Evolutionary conservation across 2,113 vertebrate species (phyloP), one percentile per base, ranked within the genome.

Genomic region (Oryzias curvinotus): DNA sequence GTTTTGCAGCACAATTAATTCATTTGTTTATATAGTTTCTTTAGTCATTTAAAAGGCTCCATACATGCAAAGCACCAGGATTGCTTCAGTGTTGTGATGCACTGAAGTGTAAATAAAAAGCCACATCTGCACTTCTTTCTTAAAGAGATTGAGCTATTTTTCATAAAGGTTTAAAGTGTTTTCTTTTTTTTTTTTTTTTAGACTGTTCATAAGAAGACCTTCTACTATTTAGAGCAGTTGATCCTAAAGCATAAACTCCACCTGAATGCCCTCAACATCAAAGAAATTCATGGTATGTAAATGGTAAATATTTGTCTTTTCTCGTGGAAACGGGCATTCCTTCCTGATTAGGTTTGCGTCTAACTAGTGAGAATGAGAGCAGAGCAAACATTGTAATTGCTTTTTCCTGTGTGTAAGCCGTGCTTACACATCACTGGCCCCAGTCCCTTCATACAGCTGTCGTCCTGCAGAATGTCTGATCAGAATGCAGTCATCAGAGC

Each of bases 141-240:
- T 13, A 17, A 17, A 13, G 28, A 12, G 18, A n/a, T 16, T 36
- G 26, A 7, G n/a, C 4, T 36, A 4, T 36, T 36, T 10, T 53
- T 30, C 51, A 17, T 3, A 25, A 25, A 19, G 14, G 28, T 54
- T 46, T 21, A 45, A 25, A 21, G n/a, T 53, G 16, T n/a, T 47
- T 3, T 19, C 1, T 2, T 19, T 51, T 13, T 65, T 8, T 56
- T 1, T 73, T 7, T 62, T 28, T 57, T 58, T 53, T 80, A 99
- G 97, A 96, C 96, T 18, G 49, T 86, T 60, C 97, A 99, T 88
- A 99, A 98, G 86, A 99, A 99, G 88, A 99, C 97, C 0, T 99
- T 99, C 87, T 99, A 92, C 83, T 99, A 99, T 74, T 82, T 99
- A 85, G 96, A 99, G 71, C 97, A 99, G 84, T 88, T 97, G 86